Evolutionary conservation across 2,797 vertebrate genomes (phyloP).

Genomic region (Gymnoscopelus microlampas): DNA sequence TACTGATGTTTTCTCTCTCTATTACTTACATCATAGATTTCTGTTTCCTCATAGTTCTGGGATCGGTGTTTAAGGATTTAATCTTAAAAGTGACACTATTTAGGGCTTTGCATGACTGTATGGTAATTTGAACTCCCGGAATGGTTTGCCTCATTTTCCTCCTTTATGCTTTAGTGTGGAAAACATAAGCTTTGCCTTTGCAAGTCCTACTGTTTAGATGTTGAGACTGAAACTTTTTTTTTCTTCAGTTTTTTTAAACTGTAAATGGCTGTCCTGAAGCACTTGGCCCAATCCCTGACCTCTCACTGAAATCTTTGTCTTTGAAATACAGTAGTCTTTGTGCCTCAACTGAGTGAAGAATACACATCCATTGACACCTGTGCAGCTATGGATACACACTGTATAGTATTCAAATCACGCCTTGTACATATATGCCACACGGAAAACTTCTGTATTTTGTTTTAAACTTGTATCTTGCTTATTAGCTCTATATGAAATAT

Average conservation of each 20-base stretch:
- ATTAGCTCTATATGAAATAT: slow-evolving; percentile 79
- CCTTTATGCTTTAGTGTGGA: slow-evolving; percentile 67
- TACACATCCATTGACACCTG: slow-evolving; percentile 73
- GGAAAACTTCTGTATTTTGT: slow-evolving; percentile 75
- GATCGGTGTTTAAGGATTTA: slow-evolving; percentile 46
- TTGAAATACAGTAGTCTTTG: slow-evolving; percentile 45
- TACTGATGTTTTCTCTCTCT: slow-evolving; percentile 42
- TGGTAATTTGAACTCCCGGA: slow-evolving; percentile 59
- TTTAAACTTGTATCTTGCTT: slow-evolving; percentile 82
- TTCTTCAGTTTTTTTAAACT: slow-evolving; percentile 26
- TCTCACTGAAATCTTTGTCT: slow-evolving; percentile 63
- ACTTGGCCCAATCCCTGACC: slow-evolving; percentile 66
- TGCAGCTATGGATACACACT: slow-evolving; percentile 81
- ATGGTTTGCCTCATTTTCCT: slow-evolving; percentile 60
- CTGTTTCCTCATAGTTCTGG: slow-evolving; percentile 57
- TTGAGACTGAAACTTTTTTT: slow-evolving; percentile 62
- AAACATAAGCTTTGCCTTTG: slow-evolving; percentile 73
- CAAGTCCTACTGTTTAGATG: slow-evolving; percentile 71
- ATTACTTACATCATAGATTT: slow-evolving; percentile 49
- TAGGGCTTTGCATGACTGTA: slow-evolving; percentile 74
- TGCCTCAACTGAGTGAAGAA: slow-evolving; percentile 75
- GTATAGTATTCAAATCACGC: slow-evolving; percentile 83
- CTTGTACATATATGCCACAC: slow-evolving; percentile 78
- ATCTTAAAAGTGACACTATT: slow-evolving; percentile 48
- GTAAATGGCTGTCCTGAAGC: slow-evolving; percentile 72